These are phyloP conservation scores for Apis dorsata DNA, from an alignment of 1,140 invertebrate species.

Conservation along the genomic window DNA sequence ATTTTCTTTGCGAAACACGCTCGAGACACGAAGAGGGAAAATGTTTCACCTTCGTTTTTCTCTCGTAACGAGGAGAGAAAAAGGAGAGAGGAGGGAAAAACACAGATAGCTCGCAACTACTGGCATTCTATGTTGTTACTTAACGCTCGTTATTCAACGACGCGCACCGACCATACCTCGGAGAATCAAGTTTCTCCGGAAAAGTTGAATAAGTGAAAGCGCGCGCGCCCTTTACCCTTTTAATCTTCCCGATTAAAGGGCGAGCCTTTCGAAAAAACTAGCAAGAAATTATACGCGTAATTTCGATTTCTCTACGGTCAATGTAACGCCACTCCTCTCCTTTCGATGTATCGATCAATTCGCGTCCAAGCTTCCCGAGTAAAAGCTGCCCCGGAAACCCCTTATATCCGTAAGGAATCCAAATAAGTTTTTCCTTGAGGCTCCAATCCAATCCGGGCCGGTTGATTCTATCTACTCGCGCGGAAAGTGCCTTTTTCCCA, in stretches of 20 bases:
- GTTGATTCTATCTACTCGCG: conserved; percentile 61
- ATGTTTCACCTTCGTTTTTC: conserved; percentile 10
- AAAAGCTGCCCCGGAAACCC: conserved; percentile 34
- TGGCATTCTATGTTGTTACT: conserved; percentile 11
- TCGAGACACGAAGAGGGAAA: neutral
- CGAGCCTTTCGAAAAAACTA: too few species aligned
- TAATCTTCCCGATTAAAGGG: conserved; percentile 22
- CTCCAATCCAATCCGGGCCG: conserved; percentile 61
- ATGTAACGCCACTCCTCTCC: conserved; percentile 12
- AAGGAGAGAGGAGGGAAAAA: neutral
- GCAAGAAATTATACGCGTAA: conserved; percentile 36
- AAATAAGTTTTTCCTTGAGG: conserved; percentile 63
- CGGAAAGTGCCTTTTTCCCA: conserved; percentile 63
- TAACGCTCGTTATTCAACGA: conserved; percentile 9
- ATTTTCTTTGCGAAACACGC: neutral
- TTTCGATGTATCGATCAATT: conserved; percentile 49
- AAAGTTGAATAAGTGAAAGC: neutral
- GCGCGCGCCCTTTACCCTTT: neutral
- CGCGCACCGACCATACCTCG: neutral
- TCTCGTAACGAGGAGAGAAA: neutral
- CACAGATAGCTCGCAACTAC: neutral
- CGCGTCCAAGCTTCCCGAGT: conserved; percentile 7
- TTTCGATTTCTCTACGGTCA: conserved; percentile 18
- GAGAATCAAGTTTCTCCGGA: neutral
- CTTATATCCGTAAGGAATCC: conserved; percentile 63